Conservation (phyloP, 53 echinoderm and acorn worm species). For the Apostichopus leukothele region DNA sequence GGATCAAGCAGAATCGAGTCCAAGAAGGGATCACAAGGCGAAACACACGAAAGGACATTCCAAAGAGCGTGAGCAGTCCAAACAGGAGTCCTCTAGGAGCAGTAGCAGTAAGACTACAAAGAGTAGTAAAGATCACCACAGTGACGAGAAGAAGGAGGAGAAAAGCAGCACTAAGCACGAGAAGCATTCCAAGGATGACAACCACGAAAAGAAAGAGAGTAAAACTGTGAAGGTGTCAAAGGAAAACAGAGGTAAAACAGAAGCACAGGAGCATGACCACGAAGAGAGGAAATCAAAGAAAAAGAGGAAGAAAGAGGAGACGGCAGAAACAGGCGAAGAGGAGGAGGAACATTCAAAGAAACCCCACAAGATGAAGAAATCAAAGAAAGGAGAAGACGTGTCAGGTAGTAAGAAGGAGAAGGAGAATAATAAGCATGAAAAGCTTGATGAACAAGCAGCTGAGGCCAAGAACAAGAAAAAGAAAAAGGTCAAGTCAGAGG, state of each 20-base stretch:
- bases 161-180: constrained; percentile 11
- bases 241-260: constrained; percentile 27
- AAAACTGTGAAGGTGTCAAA: constrained; percentile 36
- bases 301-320: constrained; percentile 55
- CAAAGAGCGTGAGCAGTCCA: constrained; percentile 15
- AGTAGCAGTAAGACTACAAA: constrained; percentile 10
- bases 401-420: constrained; percentile 51
- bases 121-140: constrained; percentile 27
- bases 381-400: constrained; percentile 51
- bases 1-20: constrained; percentile 1
- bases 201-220: constrained; percentile 38
- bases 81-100: constrained; percentile 3
- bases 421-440: constrained; percentile 33
- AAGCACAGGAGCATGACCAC: constrained; percentile 44
- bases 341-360: constrained; percentile 48
- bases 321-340: constrained; percentile 31
- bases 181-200: constrained; percentile 36
- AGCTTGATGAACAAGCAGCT: constrained; percentile 23
- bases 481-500: constrained; percentile 54
- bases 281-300: constrained; percentile 47
- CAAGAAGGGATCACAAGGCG: constrained; percentile 16
- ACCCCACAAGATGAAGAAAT: constrained; percentile 56
- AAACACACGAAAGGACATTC: constrained; percentile 7
- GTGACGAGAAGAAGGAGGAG: neutral
- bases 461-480: constrained; percentile 61